Base-by-base conservation (phyloP, 2,113 vertebrate genomes). In the Pimephales promelas region DNA sequence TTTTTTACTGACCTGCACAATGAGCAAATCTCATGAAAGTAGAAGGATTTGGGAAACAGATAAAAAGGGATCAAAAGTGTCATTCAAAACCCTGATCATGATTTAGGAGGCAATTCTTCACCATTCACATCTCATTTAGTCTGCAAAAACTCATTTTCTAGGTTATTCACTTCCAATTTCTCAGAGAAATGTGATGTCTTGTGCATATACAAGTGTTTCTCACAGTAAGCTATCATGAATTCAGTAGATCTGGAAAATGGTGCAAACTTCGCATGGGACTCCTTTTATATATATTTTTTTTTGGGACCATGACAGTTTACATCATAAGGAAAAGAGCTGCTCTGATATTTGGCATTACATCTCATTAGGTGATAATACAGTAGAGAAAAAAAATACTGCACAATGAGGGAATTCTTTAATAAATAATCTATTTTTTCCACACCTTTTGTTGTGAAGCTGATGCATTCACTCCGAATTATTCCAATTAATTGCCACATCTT, bases 31-130 rank as follows among this genome's bases (percentile, higher is more conserved):
- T 22, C n/a, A 78, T 10, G 36, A 66, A 66, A 52, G 18, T 18
- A 49, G n/a, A 79, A 66, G n/a, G 24, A 66, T 66, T 6, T 31
- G 26, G n/a, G 18, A 66, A 49, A 59, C 5, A 34, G 24, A 52
- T 66, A 24, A 70, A 70, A 81, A 56, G 22, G 36, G 47, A 81
- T 66, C 43, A 80, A 77, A 77, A 11, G 18, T 49, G 26, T 66
- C 26, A 79, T 11, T 78, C 75, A 43, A 31, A 45, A 62, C 11
- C 24, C 10, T 11, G 59, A 78, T 61, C n/a, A 26, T 61, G 56
- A 78, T 26, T 61, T 24, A 14, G 36, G 20, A 78, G 56, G 56
- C 36, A 26, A 61, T 78, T 61, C 9, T 43, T 78, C 9, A 72
- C 40, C 70, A 26, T 72, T 28, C 10, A 34, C 6, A 49, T 75